phyloP scores from a whole-genome alignment of 2,113 vertebrate genomes.

The Pangasianodon gigas region DNA sequence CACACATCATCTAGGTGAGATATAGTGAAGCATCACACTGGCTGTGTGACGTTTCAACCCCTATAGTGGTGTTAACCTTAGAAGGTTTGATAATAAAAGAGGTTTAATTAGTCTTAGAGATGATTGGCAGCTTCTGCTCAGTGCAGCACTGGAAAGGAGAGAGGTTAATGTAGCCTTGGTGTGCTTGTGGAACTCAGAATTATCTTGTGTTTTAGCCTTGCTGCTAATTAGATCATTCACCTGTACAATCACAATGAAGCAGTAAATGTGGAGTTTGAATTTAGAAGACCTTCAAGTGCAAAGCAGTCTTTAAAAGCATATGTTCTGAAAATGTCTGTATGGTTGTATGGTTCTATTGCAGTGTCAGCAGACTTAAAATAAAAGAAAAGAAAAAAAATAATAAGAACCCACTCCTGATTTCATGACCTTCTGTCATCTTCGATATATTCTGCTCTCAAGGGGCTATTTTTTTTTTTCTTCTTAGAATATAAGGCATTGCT shows the following conservation, averaged over 20 bases:
- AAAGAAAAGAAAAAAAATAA: not conserved
- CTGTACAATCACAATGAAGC: not conserved
- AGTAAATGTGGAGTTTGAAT: not conserved
- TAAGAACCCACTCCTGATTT: not conserved
- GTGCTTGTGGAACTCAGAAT: not conserved
- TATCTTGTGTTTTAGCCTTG: not conserved
- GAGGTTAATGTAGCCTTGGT: not conserved
- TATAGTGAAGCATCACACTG: not conserved
- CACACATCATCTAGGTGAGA: not conserved
- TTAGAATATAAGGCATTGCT: not conserved
- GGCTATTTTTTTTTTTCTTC: not conserved
- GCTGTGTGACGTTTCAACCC: not conserved
- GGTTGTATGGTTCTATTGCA: not conserved
- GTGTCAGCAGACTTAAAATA: not conserved
- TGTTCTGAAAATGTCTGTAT: not conserved
- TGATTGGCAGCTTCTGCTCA: slow-evolving; percentile 12
- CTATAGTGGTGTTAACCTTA: not conserved
- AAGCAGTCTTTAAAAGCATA: not conserved
- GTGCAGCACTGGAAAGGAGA: not conserved
- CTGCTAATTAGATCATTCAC: not conserved
- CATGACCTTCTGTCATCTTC: not conserved
- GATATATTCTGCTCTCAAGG: not conserved
- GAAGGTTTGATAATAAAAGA: not conserved
- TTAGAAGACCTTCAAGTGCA: not conserved
- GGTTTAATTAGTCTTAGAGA: slow-evolving; percentile 20